phyloP scores from a whole-genome alignment of 1,140 invertebrate genomes.

The Calosoma granatense region DNA sequence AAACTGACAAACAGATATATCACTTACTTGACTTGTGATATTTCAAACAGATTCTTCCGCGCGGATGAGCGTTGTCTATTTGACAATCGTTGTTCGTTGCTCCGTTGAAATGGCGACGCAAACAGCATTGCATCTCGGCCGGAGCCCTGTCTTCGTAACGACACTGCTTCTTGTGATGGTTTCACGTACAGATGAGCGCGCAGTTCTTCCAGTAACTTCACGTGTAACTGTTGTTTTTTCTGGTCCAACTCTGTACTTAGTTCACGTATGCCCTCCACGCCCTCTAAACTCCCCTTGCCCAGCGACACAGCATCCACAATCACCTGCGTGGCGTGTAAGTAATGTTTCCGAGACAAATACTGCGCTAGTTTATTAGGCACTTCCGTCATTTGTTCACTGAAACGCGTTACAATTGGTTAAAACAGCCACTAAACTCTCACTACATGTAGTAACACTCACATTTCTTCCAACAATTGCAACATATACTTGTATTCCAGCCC shows the following conservation, averaged over 20 bases:
- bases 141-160: conserved; percentile 50
- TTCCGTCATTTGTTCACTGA: conserved; percentile 65
- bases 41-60: conserved; percentile 36
- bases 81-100: conserved; percentile 41
- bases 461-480: conserved; percentile 75
- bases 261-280: conserved; percentile 73
- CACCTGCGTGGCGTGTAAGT: conserved; percentile 75
- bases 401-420: conserved; percentile 23
- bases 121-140: conserved; percentile 36
- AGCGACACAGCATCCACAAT: conserved; percentile 58
- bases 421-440: conserved; percentile 13
- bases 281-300: conserved; percentile 59
- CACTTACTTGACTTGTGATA: conserved; percentile 22
- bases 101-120: conserved; percentile 41
- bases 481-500: conserved; percentile 88
- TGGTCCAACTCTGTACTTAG: conserved; percentile 58
- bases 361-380: conserved; percentile 65
- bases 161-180: conserved; percentile 44
- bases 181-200: conserved; percentile 64
- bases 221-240: conserved; percentile 63
- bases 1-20: not conserved
- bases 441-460: conserved; percentile 46
- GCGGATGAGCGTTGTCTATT: conserved; percentile 36
- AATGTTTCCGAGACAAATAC: conserved; percentile 64
- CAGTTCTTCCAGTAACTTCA: conserved; percentile 60